Conservation (phyloP, 2,113 vertebrate species). For the Zapus hudsonius region DNA sequence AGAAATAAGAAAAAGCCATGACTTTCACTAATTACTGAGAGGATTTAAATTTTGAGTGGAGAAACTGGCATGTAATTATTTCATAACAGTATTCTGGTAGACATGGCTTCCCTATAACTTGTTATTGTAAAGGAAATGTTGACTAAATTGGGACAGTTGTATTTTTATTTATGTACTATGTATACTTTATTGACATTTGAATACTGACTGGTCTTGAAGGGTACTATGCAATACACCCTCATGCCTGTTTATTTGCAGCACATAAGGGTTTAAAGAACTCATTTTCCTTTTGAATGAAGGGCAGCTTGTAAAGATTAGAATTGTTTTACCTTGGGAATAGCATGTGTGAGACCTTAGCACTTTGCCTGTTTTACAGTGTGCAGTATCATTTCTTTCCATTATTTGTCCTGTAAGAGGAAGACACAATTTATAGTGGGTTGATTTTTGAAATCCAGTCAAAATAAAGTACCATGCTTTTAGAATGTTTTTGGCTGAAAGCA, state of each 20-base stretch:
- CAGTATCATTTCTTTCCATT: conserved; percentile 11
- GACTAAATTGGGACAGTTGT: conserved; percentile 6
- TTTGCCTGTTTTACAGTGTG: conserved; percentile 37
- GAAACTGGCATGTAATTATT: conserved; percentile 46
- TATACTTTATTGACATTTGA: not conserved
- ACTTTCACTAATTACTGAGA: conserved; percentile 54
- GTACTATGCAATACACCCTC: not conserved
- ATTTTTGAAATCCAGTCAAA: conserved; percentile 26
- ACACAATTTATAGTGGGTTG: conserved; percentile 43
- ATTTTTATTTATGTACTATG: not conserved
- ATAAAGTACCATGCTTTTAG: not conserved
- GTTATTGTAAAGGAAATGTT: conserved; percentile 49
- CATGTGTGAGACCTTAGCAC: conserved; percentile 22
- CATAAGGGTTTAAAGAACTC: conserved; percentile 43
- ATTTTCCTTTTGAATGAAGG: conserved; percentile 58
- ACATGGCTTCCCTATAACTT: not conserved
- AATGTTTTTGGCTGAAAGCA: not conserved
- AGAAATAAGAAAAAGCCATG: not conserved
- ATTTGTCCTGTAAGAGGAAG: conserved; percentile 49
- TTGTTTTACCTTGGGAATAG: conserved; percentile 48
- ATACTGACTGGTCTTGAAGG: conserved; percentile 36
- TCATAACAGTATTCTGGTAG: conserved; percentile 22
- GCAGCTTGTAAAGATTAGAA: conserved; percentile 25
- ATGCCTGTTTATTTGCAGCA: conserved; percentile 35
- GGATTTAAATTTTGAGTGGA: conserved; percentile 48